These are phyloP conservation scores for Ammospiza nelsoni DNA, from an alignment of 2,113 vertebrate genomes.

Conservation along the genomic window DNA sequence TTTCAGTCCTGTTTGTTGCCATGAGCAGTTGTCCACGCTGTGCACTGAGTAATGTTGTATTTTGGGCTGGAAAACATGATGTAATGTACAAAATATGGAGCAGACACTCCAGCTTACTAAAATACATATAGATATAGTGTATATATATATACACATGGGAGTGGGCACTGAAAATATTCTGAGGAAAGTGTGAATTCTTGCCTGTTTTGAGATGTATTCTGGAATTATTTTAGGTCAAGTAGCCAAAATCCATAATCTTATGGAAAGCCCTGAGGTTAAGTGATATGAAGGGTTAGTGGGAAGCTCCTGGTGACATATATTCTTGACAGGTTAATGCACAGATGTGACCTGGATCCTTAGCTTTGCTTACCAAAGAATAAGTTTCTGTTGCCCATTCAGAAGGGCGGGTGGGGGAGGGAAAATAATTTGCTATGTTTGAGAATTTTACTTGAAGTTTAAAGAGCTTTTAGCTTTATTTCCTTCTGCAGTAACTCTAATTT, in stretches of 20 bases:
- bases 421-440: neutral
- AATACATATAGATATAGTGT: neutral
- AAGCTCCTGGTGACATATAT: neutral
- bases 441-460: constrained; percentile 10
- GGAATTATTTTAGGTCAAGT: constrained; percentile 2
- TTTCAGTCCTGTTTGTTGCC: neutral
- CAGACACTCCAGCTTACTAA: neutral
- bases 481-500: neutral
- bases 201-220: neutral
- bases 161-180: neutral
- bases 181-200: neutral
- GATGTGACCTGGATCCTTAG: constrained; percentile 5
- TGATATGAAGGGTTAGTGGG: neutral
- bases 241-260: neutral
- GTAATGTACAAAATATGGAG: neutral
- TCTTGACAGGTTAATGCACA: constrained; percentile 28
- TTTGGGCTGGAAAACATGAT: constrained; percentile 14
- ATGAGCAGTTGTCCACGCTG: neutral
- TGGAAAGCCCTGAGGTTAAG: constrained; percentile 19
- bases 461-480: neutral
- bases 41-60: neutral
- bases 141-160: neutral
- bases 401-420: neutral
- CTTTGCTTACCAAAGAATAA: neutral
- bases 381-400: neutral